Base-by-base conservation (phyloP, 2,113 vertebrate species). In the Thinocorus orbignyianus region DNA sequence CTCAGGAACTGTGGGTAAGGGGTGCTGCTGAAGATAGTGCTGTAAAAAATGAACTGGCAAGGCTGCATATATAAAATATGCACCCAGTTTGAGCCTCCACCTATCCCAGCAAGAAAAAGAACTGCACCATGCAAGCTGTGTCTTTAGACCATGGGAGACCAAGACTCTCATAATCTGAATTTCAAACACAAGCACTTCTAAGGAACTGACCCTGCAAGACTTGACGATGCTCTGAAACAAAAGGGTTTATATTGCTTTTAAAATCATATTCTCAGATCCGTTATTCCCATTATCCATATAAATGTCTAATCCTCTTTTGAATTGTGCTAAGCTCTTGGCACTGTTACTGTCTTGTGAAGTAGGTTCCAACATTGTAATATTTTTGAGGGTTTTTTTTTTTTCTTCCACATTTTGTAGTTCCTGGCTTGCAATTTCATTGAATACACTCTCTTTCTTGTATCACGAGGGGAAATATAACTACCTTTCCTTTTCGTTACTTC, bases 231-330 rank as follows among this genome's bases (percentile, higher is more conserved):
- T 57, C 61, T 88, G 80, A 88, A 94, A 92, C 69, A 79, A 86
- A 91, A 91, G 61, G 76, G 24, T 49, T 93, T 91, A 69, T 84
- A 81, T 81, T 92, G 65, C 72, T 81, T 95, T 96, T 79, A 57
- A 93, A 92, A 81, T 74, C 0, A 2, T 71, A 60, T 84, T 90
- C 77, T 88, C 48, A 86, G 57, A 86, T 88, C 90, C 0, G 0
- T 68, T 93, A 91, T 81, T 92, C 65, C 80, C 69, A 81, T 93
- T 94, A 86, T 84, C 71, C 76, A 71, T 74, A 86, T 52, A 96
- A 94, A 86, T 74, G 86, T 92, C 64, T 95, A 93, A 95, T 94
- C 76, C 69, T 73, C 78, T 90, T 94, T 52, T 64, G 69, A 95
- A 44, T 49, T 95, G 55, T 64, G 69, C 52, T 92, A 91, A 94